phyloP scores from a whole-genome alignment of 92 coral and sea anemone genomes.

The Phenganax marumi region DNA sequence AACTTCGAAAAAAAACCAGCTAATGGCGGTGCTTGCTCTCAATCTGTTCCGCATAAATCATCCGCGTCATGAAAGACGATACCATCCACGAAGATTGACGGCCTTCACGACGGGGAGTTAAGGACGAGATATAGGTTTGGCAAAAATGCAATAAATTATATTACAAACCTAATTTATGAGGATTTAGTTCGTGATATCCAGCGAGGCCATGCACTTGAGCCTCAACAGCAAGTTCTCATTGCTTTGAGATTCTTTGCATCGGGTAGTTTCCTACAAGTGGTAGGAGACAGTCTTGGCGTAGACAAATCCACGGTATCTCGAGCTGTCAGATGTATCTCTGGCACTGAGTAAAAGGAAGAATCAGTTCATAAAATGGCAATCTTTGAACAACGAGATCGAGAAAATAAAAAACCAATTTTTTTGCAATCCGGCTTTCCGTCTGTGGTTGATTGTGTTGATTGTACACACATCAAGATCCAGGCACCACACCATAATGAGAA shows the following conservation, averaged over 20 bases:
- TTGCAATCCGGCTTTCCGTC: neutral
- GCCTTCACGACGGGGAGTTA: neutral
- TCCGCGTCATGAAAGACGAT: too few species aligned
- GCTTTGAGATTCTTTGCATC: neutral
- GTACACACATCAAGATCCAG: conserved; percentile 15
- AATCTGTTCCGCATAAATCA: too few species aligned
- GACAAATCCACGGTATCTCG: neutral
- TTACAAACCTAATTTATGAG: neutral
- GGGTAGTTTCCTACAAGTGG: neutral
- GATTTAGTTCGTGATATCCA: neutral
- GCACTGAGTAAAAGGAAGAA: neutral
- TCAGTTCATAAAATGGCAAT: neutral
- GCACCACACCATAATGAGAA: neutral
- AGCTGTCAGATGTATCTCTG: neutral
- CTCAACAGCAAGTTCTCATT: neutral
- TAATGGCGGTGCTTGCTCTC: too few species aligned
- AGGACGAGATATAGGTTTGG: neutral
- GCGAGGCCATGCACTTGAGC: neutral
- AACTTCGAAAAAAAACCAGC: too few species aligned
- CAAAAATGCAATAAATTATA: neutral
- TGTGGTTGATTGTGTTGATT: neutral
- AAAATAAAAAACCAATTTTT: neutral
- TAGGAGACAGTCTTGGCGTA: neutral
- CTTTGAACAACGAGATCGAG: neutral
- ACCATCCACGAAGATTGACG: neutral